Evolutionary conservation across 2,113 vertebrate genomes (phyloP), one percentile per base, ranked within the genome.

Genomic region (Passer domesticus): DNA sequence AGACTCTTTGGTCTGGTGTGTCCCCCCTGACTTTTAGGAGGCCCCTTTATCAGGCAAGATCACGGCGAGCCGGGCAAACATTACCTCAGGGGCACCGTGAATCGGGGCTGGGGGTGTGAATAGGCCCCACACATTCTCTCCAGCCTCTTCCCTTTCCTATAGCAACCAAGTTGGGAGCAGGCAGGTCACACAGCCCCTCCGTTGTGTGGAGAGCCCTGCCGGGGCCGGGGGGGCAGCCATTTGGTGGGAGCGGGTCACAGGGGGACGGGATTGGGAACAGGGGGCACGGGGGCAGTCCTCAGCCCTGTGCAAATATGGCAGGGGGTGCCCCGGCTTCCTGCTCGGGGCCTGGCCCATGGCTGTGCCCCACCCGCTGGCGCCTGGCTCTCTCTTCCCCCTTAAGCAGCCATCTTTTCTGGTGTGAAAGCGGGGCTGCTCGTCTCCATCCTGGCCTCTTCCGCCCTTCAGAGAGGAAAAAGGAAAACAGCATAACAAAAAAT

Each of bases 111-210:
- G 88, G 94, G 95, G 94, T 15, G 64, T 97, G 96, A 97, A 97
- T 97, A 95, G 97, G 88, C 74, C 95, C 95, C 94, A 95, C 74
- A 77, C 97, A 97, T 97, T 97, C 97, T 88, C 97, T 94, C 81
- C 94, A 87, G 96, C 70, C 50, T 93, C 81, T 83, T 94, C 86
- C 90, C 92, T 97, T 97, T 97, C 97, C 97, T 97, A 97, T 97
- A 97, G 97, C 97, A 97, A 97, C 97, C 96, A 94, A 78, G 86
- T 93, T 95, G 89, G 91, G 96, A 97, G 95, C 86, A 88, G 83
- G 87, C 89, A 92, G 94, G 95, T 95, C 95, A 96, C 95, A 96
- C 94, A 97, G 90, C 93, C 96, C 95, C 95, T 96, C 86, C 13
- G 95, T 96, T 97, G 95, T 97, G 92, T 53, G 81, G 74, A 87